Base-by-base conservation (phyloP, 2,113 vertebrate genomes). In the Anser brachyrhynchus region DNA sequence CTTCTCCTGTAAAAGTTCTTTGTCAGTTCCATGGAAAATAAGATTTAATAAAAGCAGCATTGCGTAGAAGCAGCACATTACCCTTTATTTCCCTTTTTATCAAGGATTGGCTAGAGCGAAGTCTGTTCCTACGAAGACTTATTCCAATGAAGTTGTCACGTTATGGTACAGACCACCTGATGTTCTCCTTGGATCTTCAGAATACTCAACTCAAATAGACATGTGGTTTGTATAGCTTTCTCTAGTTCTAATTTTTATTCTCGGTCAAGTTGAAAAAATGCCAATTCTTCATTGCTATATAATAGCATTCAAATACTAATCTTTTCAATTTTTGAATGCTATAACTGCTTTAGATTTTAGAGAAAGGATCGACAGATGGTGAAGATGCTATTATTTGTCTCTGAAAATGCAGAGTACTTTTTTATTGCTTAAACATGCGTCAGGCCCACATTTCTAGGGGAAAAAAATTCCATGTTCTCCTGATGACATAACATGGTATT, bases 191-290 rank as follows among this genome's bases (percentile, higher is more conserved):
- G 99, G 99, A 59, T 99, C 99, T 87, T 99, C 99, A 2, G 99
- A 99, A 96, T 99, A 99, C 95, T 99, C 99, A 22, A 99, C 99
- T 69, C 99, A 99, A 96, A 99, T 99, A 44, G 99, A 99, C 96
- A 99, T 99, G 99, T 99, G 99, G 99, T 99, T 98, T 95, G 98
- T 98, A 96, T 84, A 66, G 66, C 46, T 95, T 97, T 57, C 29
- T 81, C 61, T 90, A 39, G 93, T 81, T 75, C 49, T 66, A 70
- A 37, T 81, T 87, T 73, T 91, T 74, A 3, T 82, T 93, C 78
- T 72, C 59, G 39, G 16, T 80, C 37, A 46, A 39, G 58, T 33
- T 86, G 69, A 72, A 87, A 57, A 74, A 87, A 31, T 26, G 21
- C 65, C 18, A 87, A 0, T 4, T 82, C 35, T 87, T 64, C 17